phyloP scores from a whole-genome alignment of 2,888 invertebrate species.

The Schrankia costaestrigalis region DNA sequence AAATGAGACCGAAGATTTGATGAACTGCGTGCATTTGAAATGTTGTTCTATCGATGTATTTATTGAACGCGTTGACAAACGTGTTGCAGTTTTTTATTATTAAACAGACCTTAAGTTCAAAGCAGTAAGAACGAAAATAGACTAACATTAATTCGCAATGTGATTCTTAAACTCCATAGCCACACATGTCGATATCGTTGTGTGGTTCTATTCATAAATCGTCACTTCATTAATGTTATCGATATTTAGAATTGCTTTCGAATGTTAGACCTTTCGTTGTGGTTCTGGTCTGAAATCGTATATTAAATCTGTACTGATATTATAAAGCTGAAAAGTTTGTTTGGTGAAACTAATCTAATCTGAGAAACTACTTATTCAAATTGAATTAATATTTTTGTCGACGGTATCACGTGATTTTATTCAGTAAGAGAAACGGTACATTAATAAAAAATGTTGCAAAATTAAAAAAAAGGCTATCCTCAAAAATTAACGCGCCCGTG shows the following conservation, averaged over 20 bases:
- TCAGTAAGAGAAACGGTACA: too few relatives aligned
- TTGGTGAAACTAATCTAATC: too few relatives aligned
- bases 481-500: too few relatives aligned
- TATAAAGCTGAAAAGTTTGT: too few relatives aligned
- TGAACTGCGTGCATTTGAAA: conserved; percentile 62
- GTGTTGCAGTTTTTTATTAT: conserved; percentile 4
- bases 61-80: conserved; percentile 41
- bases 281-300: too few relatives aligned
- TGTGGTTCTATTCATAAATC: conserved; percentile 56
- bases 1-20: conserved; percentile 68
- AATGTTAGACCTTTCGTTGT: too few relatives aligned
- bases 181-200: conserved; percentile 52
- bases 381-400: too few relatives aligned
- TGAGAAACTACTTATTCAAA: too few relatives aligned
- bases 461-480: too few relatives aligned
- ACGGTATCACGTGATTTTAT: too few relatives aligned
- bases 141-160: conserved; percentile 6
- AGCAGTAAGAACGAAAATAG: conserved; percentile 15
- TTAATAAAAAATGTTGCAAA: too few relatives aligned
- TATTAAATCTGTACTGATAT: too few relatives aligned
- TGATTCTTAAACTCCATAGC: conserved; percentile 13
- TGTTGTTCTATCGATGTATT: conserved; percentile 60
- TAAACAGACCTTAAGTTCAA: conserved; percentile 26
- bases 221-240: conserved; percentile 56
- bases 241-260: conserved; percentile 40